Conservation (phyloP, 2,888 invertebrate species). For the Empis livida region DNA sequence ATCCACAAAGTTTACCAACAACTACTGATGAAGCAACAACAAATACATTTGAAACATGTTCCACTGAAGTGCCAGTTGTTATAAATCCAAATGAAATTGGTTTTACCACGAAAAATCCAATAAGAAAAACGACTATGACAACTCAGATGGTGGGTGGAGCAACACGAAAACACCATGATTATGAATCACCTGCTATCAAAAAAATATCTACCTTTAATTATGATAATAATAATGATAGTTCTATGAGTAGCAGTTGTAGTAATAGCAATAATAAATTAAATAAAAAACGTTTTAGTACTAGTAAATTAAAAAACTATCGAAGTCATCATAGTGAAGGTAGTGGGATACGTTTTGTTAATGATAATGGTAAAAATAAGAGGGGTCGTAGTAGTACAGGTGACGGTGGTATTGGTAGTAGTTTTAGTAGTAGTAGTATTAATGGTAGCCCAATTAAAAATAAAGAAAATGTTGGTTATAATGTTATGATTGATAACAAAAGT, state of each 20-base stretch:
- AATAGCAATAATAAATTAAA: conserved; percentile 1
- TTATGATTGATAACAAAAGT: conserved; percentile 12
- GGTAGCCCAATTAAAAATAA: conserved; percentile 2
- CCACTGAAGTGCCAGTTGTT: conserved; percentile 16
- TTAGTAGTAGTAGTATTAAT: conserved; percentile 3
- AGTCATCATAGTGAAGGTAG: too few species aligned
- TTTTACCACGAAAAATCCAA: too few species aligned
- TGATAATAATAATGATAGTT: conserved; percentile 13
- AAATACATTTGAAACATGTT: conserved; percentile 30
- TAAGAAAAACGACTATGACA: too few species aligned
- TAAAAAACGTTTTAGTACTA: background rate
- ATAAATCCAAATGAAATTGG: background rate
- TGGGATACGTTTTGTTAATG: too few species aligned
- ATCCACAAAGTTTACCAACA: conserved; percentile 27
- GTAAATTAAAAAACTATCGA: background rate
- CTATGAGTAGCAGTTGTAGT: conserved; percentile 10
- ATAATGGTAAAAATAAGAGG: conserved; percentile 3
- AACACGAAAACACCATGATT: background rate
- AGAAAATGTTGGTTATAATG: conserved; percentile 4
- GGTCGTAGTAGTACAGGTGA: background rate
- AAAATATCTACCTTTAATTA: conserved; percentile 11
- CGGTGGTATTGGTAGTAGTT: conserved; percentile 7
- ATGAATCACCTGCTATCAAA: background rate
- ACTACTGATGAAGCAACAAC: conserved; percentile 22
- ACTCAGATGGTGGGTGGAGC: too few species aligned